Evolutionary conservation across 1,140 invertebrate species (phyloP).

Genomic region (Trinorchestia longiramus): DNA sequence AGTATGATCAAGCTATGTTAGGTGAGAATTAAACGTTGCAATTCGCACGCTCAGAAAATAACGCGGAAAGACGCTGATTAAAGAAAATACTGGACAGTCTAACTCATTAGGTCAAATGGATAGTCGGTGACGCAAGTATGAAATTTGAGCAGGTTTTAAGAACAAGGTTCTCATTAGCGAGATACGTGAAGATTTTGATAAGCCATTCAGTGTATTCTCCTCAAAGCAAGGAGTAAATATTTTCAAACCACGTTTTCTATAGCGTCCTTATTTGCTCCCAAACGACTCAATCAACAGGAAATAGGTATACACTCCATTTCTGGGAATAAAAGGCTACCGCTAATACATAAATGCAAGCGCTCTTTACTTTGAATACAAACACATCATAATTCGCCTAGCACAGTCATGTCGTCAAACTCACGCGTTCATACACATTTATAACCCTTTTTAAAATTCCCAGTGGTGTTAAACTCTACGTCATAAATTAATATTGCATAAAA

Average conservation of each 20-base stretch:
- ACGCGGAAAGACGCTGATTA: too few species aligned
- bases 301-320: not conserved
- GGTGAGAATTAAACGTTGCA: not conserved
- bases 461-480: not conserved
- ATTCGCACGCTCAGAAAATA: not conserved
- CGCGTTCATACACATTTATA: not conserved
- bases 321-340: not conserved
- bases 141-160: not conserved
- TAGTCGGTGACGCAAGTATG: not conserved
- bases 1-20: not conserved
- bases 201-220: not conserved
- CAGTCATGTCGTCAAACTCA: not conserved
- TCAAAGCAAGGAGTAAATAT: not conserved
- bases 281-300: not conserved
- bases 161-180: too few species aligned
- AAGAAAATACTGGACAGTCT: not conserved
- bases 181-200: not conserved
- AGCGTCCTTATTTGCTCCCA: not conserved
- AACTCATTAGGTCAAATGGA: not conserved
- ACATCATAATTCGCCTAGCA: not conserved
- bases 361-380: not conserved
- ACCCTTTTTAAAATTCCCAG: not conserved
- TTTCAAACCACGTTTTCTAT: not conserved
- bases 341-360: not conserved
- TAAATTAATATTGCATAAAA: not conserved